Base-by-base conservation (phyloP, 2,113 vertebrate genomes). In the Calidris pygmaea region DNA sequence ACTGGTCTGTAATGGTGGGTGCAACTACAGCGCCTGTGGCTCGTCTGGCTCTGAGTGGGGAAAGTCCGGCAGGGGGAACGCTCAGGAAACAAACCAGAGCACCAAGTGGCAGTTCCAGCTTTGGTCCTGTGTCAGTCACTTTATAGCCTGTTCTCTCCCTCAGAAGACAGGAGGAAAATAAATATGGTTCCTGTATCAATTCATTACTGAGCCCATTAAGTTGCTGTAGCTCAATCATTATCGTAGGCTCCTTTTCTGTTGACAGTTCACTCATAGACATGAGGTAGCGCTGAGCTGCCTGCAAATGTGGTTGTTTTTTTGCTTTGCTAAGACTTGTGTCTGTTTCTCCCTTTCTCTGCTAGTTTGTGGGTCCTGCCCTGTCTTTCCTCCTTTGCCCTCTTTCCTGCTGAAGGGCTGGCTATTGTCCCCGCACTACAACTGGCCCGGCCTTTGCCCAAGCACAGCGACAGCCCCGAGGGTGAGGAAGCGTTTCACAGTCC, bases 181-280 rank as follows among this genome's bases (percentile, higher is more conserved):
- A 60, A 11, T 5, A 7, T 0, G 0, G 13, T 37, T 70, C 14
- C 32, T 39, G 0, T 3, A 15, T 7, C 27, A 10, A 0, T 30
- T 80, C 2, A 12, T 24, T 50, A 24, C 7, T 5, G n/a, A 67
- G 56, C 47, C 39, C 0, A 0, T 1, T 0, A 17, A 10, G 29
- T 3, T 80, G 27, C 63, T 43, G 27, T 48, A 34, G 23, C 9
- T 13, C 6, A 30, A 27, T 16, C 20, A 1, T 10, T 12, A 22
- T 2, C 41, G 19, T 1, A 26, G 50, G 41, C 47, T 50, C 14
- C 10, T 9, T 12, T 23, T 68, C 14, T 37, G 37, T 14, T 24
- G 18, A 1, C 48, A n/a, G 50, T 12, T 48, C 50, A 1, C 3
- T 15, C 19, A 2, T 0, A 2, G 5, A 21, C 22, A 10, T 1